Evolutionary conservation across 2,797 vertebrate genomes (phyloP), one percentile per base, ranked within the genome.

Genomic region (Sebastes wilsoni): DNA sequence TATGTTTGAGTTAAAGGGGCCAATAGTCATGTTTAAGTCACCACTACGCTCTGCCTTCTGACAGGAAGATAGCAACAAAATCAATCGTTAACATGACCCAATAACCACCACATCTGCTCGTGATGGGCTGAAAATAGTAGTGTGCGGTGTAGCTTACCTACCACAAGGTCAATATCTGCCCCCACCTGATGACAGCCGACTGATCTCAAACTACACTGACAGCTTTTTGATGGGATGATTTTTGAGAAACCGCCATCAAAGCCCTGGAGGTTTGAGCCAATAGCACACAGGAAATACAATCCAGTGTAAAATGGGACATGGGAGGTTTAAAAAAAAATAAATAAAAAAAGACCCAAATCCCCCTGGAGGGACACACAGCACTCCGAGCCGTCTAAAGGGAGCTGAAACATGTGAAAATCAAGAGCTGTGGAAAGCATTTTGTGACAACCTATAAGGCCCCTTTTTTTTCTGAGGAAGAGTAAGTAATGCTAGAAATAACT

Each of bases 131-230:
- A 68, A 87, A 90, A 93, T 84, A 92, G 86, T 16, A 8, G 10
- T 7, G 49, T 55, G 80, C 12, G 86, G 91, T 87, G 89, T 85
- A 55, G 64, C 78, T 90, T 88, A 78, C 84, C 81, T 64, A 81
- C 88, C 87, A 66, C 90, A 92, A 89, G 93, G 92, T 95, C 92
- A 92, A 89, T 91, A 91, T 89, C 88, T 87, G 92, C 77, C 84
- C 36, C 72, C 70, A 70, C 86, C 89, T 56, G 80, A 74, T 80
- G 88, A 88, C 87, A 80, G 84, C 80, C 42, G 27, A 68, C 77
- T 92, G 92, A 94, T 92, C 79, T 80, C 79, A 83, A 93, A 75
- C 87, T 77, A 86, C 86, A 72, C 91, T 84, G 94, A 92, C 89
- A 90, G 86, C 79, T 90, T 93, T 92, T 85, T 92, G 90, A 93